phyloP scores from a whole-genome alignment of 2,888 invertebrate genomes.

The Ectemnius continuus region DNA sequence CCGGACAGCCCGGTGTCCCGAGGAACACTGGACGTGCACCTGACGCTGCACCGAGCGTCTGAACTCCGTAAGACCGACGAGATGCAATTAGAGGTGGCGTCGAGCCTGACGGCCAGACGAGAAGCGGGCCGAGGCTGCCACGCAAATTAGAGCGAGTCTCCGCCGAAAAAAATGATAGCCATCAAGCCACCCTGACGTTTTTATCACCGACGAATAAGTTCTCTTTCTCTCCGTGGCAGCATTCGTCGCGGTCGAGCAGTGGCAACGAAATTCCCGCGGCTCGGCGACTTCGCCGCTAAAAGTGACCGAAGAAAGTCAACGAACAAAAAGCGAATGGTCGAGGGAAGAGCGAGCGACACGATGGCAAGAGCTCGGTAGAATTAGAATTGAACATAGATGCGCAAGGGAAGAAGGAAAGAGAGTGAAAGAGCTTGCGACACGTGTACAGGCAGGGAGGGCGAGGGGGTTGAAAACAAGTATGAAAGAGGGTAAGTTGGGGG shows the following conservation, averaged over 20 bases:
- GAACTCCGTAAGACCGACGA: slow-evolving; percentile 3
- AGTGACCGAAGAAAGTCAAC: slow-evolving; percentile 57
- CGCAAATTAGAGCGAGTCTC: slow-evolving; percentile 19
- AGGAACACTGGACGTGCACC: slow-evolving; percentile 1
- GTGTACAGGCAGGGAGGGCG: too few relatives aligned
- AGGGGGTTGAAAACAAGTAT: too few relatives aligned
- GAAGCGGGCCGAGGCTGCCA: slow-evolving; percentile 24
- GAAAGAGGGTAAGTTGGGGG: too few relatives aligned
- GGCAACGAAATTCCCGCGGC: slow-evolving; percentile 52
- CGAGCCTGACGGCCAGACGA: neutral
- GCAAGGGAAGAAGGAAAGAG: neutral
- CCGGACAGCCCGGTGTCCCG: neutral
- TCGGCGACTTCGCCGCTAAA: slow-evolving; percentile 45
- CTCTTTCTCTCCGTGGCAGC: neutral
- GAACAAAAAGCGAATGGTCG: slow-evolving; percentile 43
- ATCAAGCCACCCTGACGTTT: slow-evolving; percentile 58
- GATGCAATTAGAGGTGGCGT: slow-evolving; percentile 20
- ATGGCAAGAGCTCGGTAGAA: slow-evolving; percentile 11
- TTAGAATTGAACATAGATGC: slow-evolving; percentile 63
- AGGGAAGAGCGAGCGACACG: neutral
- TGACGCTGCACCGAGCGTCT: neutral
- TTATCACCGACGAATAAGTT: slow-evolving; percentile 57
- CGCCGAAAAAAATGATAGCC: slow-evolving; percentile 55
- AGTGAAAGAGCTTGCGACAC: slow-evolving; percentile 4
- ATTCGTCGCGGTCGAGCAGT: neutral